These are phyloP conservation scores for Argentina silus DNA, from an alignment of 2,797 vertebrate genomes.

Conservation along the genomic window DNA sequence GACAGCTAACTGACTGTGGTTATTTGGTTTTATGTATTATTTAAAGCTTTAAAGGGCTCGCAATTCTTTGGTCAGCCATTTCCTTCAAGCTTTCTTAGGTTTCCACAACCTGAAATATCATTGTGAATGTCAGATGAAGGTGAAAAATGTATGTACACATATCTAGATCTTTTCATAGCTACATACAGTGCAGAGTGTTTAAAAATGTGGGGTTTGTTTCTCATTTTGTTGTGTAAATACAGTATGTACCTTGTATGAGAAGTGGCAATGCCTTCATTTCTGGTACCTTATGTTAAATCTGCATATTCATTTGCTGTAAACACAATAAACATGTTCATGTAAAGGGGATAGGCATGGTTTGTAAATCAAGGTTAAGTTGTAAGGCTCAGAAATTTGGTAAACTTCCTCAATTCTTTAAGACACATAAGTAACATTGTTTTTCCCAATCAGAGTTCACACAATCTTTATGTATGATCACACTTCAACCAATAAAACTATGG, in stretches of 20 bases:
- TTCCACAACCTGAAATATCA: conserved; percentile 70
- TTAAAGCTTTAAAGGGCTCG: conserved; percentile 92
- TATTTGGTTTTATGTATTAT: conserved; percentile 77
- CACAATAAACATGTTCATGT: conserved; percentile 84
- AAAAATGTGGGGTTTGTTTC: conserved; percentile 57
- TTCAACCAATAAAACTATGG: conserved; percentile 48
- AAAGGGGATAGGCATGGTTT: conserved; percentile 72
- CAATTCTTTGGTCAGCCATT: conserved; percentile 74
- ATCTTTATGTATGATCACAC: conserved; percentile 53
- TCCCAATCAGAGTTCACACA: conserved; percentile 21
- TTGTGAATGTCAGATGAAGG: conserved; percentile 76
- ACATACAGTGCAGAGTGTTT: conserved; percentile 69
- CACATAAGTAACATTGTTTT: conserved; percentile 27
- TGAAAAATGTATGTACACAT: conserved; percentile 76
- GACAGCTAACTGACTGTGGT: conserved; percentile 28
- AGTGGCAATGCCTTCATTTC: conserved; percentile 77
- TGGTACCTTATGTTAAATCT: conserved; percentile 81
- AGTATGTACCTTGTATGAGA: conserved; percentile 79
- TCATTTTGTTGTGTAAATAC: conserved; percentile 80
- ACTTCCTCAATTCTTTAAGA: conserved; percentile 14
- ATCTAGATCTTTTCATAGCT: conserved; percentile 80
- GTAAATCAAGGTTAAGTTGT: conserved; percentile 41
- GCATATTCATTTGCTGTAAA: conserved; percentile 84
- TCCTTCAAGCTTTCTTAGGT: conserved; percentile 52
- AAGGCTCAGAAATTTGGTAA: conserved; percentile 18